Percentiles rank a stretch among this genome's conserved stretches.
These are phyloP conservation scores for Cichladusa arquata DNA, from an alignment of 2,113 vertebrate genomes.

Conservation along the genomic window DNA sequence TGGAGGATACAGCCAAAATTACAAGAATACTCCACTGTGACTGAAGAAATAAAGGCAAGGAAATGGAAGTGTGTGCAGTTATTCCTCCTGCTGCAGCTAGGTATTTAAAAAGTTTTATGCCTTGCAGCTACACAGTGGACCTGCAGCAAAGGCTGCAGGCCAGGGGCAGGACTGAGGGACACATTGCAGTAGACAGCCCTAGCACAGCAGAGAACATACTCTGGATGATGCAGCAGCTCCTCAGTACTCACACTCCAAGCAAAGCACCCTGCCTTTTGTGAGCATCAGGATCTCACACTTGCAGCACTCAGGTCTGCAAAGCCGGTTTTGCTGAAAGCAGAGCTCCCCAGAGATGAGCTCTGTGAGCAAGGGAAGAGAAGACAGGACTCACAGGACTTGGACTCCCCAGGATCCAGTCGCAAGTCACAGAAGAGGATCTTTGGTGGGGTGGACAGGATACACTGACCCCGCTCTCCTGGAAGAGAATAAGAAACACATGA, in stretches of 20 bases:
- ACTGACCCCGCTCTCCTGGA: slow-evolving; percentile 93
- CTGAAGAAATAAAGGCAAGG: background rate
- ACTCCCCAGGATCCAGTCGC: slow-evolving; percentile 92
- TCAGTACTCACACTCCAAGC: background rate
- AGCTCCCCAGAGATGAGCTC: background rate
- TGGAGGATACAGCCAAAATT: background rate
- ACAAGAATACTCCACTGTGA: background rate
- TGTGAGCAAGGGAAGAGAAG: background rate
- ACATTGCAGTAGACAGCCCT: accelerated
- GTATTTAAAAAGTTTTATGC: background rate
- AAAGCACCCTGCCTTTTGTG: accelerated
- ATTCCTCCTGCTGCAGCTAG: background rate
- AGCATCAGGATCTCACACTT: background rate
- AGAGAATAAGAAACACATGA: background rate
- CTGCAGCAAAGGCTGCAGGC: accelerated
- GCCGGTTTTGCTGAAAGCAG: background rate
- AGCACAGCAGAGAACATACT: accelerated
- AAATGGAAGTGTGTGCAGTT: background rate
- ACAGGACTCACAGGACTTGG: slow-evolving; percentile 79
- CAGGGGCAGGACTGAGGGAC: background rate
- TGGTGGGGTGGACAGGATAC: slow-evolving; percentile 94
- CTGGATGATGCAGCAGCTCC: background rate
- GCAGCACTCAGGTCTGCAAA: background rate
- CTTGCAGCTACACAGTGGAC: accelerated
- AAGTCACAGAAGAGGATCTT: slow-evolving; percentile 99